phyloP scores from a whole-genome alignment of 1,140 invertebrate genomes.

The Drosophila leontia region DNA sequence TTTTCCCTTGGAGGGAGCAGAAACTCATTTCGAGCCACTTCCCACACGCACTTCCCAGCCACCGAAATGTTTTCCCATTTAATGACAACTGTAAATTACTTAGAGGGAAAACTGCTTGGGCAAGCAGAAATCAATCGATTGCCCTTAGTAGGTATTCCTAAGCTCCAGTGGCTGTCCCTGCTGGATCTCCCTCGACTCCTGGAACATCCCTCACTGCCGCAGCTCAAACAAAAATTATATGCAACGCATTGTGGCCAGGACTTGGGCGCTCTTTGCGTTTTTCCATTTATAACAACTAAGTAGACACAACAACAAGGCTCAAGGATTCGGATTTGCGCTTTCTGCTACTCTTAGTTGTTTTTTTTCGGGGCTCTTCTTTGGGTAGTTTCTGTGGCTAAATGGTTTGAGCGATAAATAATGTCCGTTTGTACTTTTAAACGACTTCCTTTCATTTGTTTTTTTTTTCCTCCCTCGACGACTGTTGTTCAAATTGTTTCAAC shows the following conservation, averaged over 20 bases:
- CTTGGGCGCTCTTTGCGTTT: conserved; percentile 36
- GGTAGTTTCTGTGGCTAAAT: conserved; percentile 78
- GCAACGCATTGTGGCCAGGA: conserved; percentile 64
- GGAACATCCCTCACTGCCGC: conserved; percentile 6
- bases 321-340: conserved; percentile 21
- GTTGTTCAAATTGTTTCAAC: conserved; percentile 84
- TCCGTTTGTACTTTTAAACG: conserved; percentile 85
- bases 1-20: background rate
- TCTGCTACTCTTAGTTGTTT: conserved; percentile 4
- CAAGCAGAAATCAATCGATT: conserved; percentile 84
- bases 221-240: conserved; percentile 65
- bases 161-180: conserved; percentile 35
- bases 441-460: conserved; percentile 85
- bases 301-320: conserved; percentile 67
- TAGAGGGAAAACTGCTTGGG: conserved; percentile 63
- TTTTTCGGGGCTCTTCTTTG: conserved; percentile 44
- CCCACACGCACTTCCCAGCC: conserved; percentile 15
- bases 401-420: conserved; percentile 84
- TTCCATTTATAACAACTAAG: conserved; percentile 82
- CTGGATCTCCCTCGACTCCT: background rate
- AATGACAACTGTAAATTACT: conserved; percentile 75
- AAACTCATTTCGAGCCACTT: conserved; percentile 31
- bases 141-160: conserved; percentile 16
- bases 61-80: conserved; percentile 41
- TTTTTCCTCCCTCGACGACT: conserved; percentile 33